Percentiles rank a stretch among this genome's conserved stretches.
phyloP scores from a whole-genome alignment of 2,888 invertebrate species.

The Hypomecis punctinalis region DNA sequence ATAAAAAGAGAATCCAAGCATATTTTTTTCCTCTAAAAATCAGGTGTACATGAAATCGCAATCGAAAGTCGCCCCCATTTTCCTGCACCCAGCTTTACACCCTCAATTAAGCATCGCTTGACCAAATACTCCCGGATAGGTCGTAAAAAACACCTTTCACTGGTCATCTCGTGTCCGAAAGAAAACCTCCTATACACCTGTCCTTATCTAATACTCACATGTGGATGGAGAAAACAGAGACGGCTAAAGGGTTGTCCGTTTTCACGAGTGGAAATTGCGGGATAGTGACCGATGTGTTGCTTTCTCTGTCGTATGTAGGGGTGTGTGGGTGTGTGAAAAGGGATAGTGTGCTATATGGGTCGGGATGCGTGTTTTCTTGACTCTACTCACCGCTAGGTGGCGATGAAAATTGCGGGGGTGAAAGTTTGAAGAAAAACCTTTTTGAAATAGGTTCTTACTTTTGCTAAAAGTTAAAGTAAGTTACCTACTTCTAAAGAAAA shows the following conservation, averaged over 20 bases:
- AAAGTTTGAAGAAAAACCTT: slow-evolving; percentile 37
- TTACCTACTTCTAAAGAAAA: not conserved
- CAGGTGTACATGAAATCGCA: not conserved
- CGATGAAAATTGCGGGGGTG: slow-evolving; percentile 57
- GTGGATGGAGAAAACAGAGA: slow-evolving; percentile 73
- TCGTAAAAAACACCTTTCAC: slow-evolving; percentile 57
- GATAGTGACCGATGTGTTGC: slow-evolving; percentile 72
- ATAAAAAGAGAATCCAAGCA: not conserved
- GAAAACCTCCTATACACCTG: slow-evolving; percentile 60
- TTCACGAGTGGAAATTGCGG: slow-evolving; percentile 73
- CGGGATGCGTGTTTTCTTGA: slow-evolving; percentile 59
- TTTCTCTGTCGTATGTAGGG: slow-evolving; percentile 79
- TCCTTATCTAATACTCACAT: slow-evolving; percentile 66
- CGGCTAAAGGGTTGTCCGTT: slow-evolving; percentile 77
- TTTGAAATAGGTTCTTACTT: slow-evolving; percentile 23
- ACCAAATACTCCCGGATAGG: slow-evolving; percentile 73
- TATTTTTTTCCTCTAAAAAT: not conserved
- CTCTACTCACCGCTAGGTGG: slow-evolving; percentile 82
- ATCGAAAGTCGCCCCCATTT: slow-evolving; percentile 19
- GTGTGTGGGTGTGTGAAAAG: slow-evolving; percentile 73
- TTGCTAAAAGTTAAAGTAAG: not conserved
- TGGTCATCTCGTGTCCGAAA: slow-evolving; percentile 76
- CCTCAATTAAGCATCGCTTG: slow-evolving; percentile 53
- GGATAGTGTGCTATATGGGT: slow-evolving; percentile 62
- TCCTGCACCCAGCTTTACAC: slow-evolving; percentile 44